phyloP scores from a whole-genome alignment of 2,113 vertebrate genomes.

The Aegotheles bennettii region DNA sequence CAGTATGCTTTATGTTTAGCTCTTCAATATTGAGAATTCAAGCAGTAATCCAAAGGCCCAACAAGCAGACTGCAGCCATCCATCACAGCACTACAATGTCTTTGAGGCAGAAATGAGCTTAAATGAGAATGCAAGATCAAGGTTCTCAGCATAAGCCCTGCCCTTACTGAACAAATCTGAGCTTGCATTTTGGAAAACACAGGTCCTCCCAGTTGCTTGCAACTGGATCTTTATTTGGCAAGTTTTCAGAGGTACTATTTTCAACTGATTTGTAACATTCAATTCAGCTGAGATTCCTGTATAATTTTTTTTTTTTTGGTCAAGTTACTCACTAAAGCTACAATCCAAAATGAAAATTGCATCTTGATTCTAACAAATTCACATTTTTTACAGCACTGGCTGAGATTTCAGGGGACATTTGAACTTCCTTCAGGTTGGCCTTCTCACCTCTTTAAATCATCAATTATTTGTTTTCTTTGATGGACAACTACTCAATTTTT shows the following conservation, averaged over 20 bases:
- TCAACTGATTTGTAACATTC: background rate
- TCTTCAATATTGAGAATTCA: background rate
- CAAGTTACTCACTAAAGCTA: background rate
- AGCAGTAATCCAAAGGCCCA: background rate
- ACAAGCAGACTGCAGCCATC: background rate
- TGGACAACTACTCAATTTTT: background rate
- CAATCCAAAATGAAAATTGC: background rate
- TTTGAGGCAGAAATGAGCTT: background rate
- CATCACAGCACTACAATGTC: background rate
- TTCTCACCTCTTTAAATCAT: background rate
- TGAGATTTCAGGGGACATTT: background rate
- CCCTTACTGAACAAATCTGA: background rate
- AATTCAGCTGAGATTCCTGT: background rate
- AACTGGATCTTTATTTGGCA: background rate
- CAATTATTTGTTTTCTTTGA: background rate
- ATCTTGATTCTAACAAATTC: too few relatives aligned
- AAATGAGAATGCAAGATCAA: background rate
- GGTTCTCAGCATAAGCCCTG: background rate
- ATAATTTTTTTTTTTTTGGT: background rate
- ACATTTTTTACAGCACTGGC: background rate
- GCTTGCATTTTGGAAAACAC: background rate
- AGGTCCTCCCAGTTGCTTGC: background rate
- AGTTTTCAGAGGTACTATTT: background rate
- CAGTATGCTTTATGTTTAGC: background rate
- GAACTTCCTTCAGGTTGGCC: background rate